These are phyloP conservation scores for Sepioteuthis lessoniana DNA, from an alignment of 2,888 invertebrate genomes.

Conservation along the genomic window DNA sequence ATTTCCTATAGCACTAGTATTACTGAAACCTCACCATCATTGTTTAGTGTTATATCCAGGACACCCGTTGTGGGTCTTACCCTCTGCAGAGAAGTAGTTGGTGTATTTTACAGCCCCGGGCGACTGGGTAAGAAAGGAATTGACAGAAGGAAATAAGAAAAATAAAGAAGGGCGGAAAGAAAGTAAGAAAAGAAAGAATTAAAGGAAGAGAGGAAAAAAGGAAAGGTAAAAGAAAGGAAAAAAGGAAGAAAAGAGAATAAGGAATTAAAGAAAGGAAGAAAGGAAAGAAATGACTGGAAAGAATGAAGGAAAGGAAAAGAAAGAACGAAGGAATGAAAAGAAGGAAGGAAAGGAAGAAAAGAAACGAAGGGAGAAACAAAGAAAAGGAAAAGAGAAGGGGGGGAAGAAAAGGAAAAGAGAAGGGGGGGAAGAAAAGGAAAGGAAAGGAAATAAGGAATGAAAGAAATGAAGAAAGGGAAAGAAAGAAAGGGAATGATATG, in stretches of 20 bases:
- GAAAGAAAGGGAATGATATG: background rate
- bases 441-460: background rate
- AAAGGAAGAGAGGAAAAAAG: background rate
- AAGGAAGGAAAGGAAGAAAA: background rate
- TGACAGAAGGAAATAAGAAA: too few species aligned
- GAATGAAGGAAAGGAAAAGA: background rate
- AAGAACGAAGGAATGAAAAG: background rate
- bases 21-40: too few species aligned
- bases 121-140: too few species aligned
- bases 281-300: background rate
- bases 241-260: background rate
- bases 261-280: background rate
- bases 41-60: too few species aligned
- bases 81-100: too few species aligned
- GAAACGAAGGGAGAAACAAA: background rate
- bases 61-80: too few species aligned
- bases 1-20: too few species aligned
- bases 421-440: too few species aligned
- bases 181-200: background rate
- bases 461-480: background rate
- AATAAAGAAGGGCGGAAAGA: fast-evolving
- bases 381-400: background rate
- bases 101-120: too few species aligned
- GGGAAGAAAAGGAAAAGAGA: background rate
- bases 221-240: too few species aligned